Base-by-base conservation (phyloP, 2,113 vertebrate species). In the Ceyx melanurus region DNA sequence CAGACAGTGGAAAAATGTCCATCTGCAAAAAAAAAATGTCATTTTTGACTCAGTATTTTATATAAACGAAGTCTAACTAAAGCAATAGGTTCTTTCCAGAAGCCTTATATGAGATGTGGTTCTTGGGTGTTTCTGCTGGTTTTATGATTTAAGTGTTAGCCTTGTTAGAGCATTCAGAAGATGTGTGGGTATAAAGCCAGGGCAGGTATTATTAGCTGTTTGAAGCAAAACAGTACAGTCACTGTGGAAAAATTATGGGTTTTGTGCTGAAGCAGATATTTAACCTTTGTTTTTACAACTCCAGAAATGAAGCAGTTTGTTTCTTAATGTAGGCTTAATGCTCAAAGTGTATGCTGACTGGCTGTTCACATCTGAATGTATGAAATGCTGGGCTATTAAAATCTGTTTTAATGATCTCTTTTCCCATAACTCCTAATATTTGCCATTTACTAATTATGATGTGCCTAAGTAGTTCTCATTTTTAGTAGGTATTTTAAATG, bases 261-360 rank as follows among this genome's bases (percentile, higher is more conserved):
- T 93, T 92, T 91, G 78, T 92, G 75, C 89, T 81, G 75, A 74
- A 88, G 82, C 79, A 83, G 94, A 78, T 92, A 91, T 88, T 94
- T 93, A 96, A 93, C 90, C 90, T 96, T 94, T 96, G 90, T 96
- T 96, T 95, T 95, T 93, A 96, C 90, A 94, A 82, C 92, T 92
- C 75, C 56, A 94, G 73, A 80, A 91, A 88, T 86, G 91, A 91
- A 94, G 92, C 89, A 77, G 56, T 91, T 87, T 91, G 82, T 92
- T 93, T 85, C 92, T 88, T 94, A 87, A 80, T 83, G 82, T 71
- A 28, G 48, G 68, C 75, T 95, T 94, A 93, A 90, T 70, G 82
- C 81, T 89, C 43, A 3, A 5, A 91, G 78, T 54, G 79, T 82
- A 13, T 37, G 87, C 87, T 86, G 94, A 62, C 75, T 83, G 79